Evolutionary conservation across 2,113 vertebrate genomes (phyloP), one percentile per base, ranked within the genome.

Genomic region (Grammatotria lemairii): DNA sequence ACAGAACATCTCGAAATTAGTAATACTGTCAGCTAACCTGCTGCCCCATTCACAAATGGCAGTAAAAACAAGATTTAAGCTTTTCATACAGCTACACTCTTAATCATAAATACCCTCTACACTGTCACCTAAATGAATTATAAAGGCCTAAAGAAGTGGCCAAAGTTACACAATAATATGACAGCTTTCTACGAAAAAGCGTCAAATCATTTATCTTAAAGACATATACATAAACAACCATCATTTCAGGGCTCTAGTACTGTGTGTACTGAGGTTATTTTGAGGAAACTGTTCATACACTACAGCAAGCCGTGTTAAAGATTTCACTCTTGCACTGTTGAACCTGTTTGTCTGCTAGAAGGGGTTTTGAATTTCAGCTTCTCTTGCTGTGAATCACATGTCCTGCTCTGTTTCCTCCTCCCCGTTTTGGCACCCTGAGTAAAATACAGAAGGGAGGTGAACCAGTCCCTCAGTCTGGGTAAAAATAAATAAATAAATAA

Each of bases 371-470:
- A 63, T 88, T 84, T 91, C 75, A 91, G 81, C 90, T 79, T 87
- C 88, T 63, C 91, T 91, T 93, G 91, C 92, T 87, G 90, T 93
- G 90, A 93, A 94, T 94, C 93, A 88, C 83, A 83, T 91, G 92
- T 93, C 92, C 89, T 88, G 94, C 92, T 95, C 93, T 94, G 92
- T 90, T 95, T 95, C 94, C 95, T 96, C 94, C 95, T 94, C 95
- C 94, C 93, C 95, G 88, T 94, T 96, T 97, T 96, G 96, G 95
- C 96, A 96, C 96, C 96, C 96, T 96, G 96, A 97, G 96, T 96
- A 95, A 96, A 96, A 95, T 95, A 96, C 94, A 94, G 93, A 96
- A 95, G 94, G 94, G 96, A 95, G 95, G 94, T 93, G 88, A 96
- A 94, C 92, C 90, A 57, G 92, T 93, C 86, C 93, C 90, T 95